Evolutionary conservation across 2,113 vertebrate species (phyloP), one percentile per base, ranked within the genome.

Genomic region (Promerops cafer): DNA sequence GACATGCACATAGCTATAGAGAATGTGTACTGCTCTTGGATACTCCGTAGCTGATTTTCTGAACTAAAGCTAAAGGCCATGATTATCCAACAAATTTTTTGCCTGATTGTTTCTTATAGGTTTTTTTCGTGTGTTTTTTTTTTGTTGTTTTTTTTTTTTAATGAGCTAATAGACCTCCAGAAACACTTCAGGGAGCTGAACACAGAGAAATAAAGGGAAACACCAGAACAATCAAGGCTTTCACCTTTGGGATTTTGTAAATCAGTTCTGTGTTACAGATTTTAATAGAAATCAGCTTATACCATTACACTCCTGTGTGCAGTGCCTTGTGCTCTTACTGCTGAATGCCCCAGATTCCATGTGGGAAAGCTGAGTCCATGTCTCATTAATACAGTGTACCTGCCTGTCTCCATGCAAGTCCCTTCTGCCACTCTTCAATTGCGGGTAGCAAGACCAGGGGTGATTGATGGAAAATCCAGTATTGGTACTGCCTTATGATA

Each of bases 1-100:
- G 53, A 14, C 4, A 7, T 0, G 1, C 3, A 28, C 3, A 1
- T 6, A 6, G 6, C 5, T 57, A 7, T 23, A 1, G 6, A 79
- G 30, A 52, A n/a, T 35, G 22, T 45, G 42, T 23, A 17, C 31
- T 82, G 53, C 21, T 76, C 35, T 52, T 80, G 33, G 33, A 23
- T 77, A 54, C 23, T 66, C 42, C 30, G 23, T 52, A 53, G 42
- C 40, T 71, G 50, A 13, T 39, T 63, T 78, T 86, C 52, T 60
- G 6, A 88, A 37, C 16, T 74, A 61, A 64, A 76, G 21, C 19
- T n/a, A 37, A 76, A 82, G 35, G 17, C 49, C 2, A 0, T n/a
- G 23, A 23, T 80, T 57, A 42, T 63, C 21, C 16, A 57, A 14
- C 1, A 70, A 9, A 0, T 3, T 16, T 78, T 61, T 77, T 81